Conservation (phyloP, 2,113 vertebrate species). For the Psittacula cyanocephala region DNA sequence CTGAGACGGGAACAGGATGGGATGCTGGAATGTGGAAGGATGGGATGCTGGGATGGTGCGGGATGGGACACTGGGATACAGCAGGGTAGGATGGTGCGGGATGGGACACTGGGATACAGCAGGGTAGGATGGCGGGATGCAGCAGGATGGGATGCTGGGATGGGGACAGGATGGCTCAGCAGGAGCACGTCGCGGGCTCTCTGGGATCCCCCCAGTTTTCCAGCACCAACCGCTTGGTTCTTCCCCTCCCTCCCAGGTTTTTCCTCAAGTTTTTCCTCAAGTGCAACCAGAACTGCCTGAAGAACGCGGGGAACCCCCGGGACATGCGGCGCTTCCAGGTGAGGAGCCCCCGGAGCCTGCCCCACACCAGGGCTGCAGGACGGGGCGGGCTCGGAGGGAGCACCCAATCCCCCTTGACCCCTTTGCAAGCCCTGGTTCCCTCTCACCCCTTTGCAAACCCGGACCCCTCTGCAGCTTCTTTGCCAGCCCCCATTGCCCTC, state of each 20-base stretch:
- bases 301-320: conserved; percentile 91
- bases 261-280: conserved; percentile 95
- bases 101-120: fast-evolving
- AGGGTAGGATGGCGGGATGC: neutral
- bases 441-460: too few species aligned
- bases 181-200: neutral
- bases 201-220: neutral
- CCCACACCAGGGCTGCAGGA: neutral
- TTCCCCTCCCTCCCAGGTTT: conserved; percentile 52
- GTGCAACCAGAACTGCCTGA: conserved; percentile 96
- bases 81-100: fast-evolving
- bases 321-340: conserved; percentile 97
- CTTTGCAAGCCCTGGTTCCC: too few species aligned
- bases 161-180: neutral
- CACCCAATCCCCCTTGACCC: neutral
- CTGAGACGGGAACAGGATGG: too few species aligned
- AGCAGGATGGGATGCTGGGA: neutral
- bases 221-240: fast-evolving
- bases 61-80: fast-evolving
- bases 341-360: neutral
- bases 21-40: too few species aligned
- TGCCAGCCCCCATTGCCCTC: too few species aligned
- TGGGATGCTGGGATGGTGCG: too few species aligned
- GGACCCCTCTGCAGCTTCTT: too few species aligned
- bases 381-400: too few species aligned